Percentiles rank a stretch among this genome's conserved stretches.
Evolutionary conservation across 2,113 vertebrate genomes (phyloP).

Genomic region (Monopterus albus): DNA sequence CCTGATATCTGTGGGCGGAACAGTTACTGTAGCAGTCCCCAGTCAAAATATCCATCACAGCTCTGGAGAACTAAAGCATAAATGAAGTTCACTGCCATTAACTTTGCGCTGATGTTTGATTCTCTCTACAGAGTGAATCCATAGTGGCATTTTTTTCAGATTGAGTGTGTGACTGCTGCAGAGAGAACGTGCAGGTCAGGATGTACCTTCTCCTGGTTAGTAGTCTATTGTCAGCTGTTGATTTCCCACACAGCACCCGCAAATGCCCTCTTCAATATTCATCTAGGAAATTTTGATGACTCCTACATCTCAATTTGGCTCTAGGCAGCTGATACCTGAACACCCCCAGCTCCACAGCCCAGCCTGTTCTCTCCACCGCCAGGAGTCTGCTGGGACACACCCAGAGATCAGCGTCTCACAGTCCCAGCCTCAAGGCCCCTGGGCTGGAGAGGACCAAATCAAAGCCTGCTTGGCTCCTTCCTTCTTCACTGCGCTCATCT

Average conservation of each 20-base stretch:
- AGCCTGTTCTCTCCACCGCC: slow-evolving; percentile 60
- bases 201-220: slow-evolving; percentile 66
- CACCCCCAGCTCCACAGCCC: slow-evolving; percentile 49
- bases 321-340: slow-evolving; percentile 37
- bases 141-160: slow-evolving; percentile 64
- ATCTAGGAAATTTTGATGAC: slow-evolving; percentile 72
- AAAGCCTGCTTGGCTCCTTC: slow-evolving; percentile 77
- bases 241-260: slow-evolving; percentile 68
- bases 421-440: slow-evolving; percentile 59
- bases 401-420: slow-evolving; percentile 61
- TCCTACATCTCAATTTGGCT: slow-evolving; percentile 80
- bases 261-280: slow-evolving; percentile 74
- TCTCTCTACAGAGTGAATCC: slow-evolving; percentile 40
- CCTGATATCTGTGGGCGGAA: slow-evolving; percentile 8
- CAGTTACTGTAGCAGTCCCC: slow-evolving; percentile 3
- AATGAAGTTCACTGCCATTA: slow-evolving; percentile 35
- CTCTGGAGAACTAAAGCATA: slow-evolving; percentile 25
- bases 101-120: slow-evolving; percentile 53
- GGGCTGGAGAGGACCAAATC: slow-evolving; percentile 74
- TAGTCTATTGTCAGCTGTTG: slow-evolving; percentile 63
- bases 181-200: slow-evolving; percentile 62
- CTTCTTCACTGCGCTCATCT: slow-evolving; percentile 68
- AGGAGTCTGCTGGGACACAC: slow-evolving; percentile 75
- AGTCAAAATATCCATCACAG: background rate
- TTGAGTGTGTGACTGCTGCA: slow-evolving; percentile 68